Evolutionary conservation across 2,797 vertebrate species (phyloP), one percentile per base, ranked within the genome.

Genomic region (Ciconia nigra): DNA sequence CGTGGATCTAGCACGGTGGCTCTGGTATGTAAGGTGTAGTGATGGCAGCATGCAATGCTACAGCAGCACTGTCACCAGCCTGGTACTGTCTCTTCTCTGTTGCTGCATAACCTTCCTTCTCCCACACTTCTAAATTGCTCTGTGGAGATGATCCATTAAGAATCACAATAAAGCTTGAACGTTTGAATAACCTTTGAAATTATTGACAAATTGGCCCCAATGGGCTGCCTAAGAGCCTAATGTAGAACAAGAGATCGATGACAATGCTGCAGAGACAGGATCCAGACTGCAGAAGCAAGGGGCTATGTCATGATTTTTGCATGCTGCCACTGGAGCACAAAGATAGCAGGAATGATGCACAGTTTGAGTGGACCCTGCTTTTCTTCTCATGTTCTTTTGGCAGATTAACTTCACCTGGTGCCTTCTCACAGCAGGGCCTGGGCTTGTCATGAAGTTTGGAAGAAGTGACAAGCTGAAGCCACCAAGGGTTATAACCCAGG

Each of bases 111-210:
- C 91, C 78, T 97, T 95, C 90, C 52, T 90, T 96, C 84, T 95
- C 41, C 79, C 80, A 83, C 29, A 44, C 37, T 92, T 89, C 74
- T 67, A 61, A 95, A 97, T 93, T 89, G 87, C 84, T 96, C 73
- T 86, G 41, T 70, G 90, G 92, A 95, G 86, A 96, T 93, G 87
- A 90, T 88, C 95, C 91, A 97, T 93, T 95, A 96, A 95, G 93
- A 94, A 91, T 97, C 93, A 94, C 87, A 94, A 88, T 94, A 96
- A 93, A 96, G 91, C 91, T 49, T 77, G 74, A 93, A 92, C 7
- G 76, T 94, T 94, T 95, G 94, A 89, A 96, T 97, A 96, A 97
- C 95, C 96, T 98, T 98, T 96, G 94, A 96, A 96, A 95, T 88
- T 97, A 93, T 95, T 91, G 94, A 95, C 89, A 94, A 96, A 83